These are phyloP conservation scores for Pygoscelis adeliae DNA, from an alignment of 2,113 vertebrate species.

Conservation along the genomic window DNA sequence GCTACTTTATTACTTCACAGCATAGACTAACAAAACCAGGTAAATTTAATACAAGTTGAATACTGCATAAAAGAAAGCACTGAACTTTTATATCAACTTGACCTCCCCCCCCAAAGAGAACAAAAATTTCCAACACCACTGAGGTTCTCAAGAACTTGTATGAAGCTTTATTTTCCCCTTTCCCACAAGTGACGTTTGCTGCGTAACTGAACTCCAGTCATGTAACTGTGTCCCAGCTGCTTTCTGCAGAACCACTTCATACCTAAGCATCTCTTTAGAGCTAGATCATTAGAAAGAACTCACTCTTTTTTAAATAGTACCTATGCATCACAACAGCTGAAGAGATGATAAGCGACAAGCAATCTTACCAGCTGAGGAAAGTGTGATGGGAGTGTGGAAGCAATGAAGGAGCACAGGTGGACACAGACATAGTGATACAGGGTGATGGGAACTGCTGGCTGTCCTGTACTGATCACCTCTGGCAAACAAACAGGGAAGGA, in stretches of 20 bases:
- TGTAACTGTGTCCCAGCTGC: accelerated
- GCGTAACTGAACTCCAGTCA: background rate
- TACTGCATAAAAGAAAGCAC: background rate
- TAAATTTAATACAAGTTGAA: background rate
- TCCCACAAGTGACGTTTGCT: background rate
- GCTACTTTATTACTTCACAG: background rate
- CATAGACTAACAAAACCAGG: background rate
- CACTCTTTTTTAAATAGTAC: background rate
- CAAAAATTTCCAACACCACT: background rate
- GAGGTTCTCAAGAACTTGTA: background rate
- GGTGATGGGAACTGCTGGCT: slow-evolving; percentile 76
- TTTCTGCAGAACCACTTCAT: background rate
- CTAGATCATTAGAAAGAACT: background rate
- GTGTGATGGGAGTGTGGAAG: slow-evolving; percentile 76
- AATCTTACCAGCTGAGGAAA: slow-evolving; percentile 86
- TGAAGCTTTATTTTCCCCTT: background rate
- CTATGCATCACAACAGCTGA: background rate
- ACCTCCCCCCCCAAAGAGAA: background rate
- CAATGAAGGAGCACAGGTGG: slow-evolving; percentile 86
- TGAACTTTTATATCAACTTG: background rate
- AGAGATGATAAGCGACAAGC: background rate
- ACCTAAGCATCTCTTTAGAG: background rate
- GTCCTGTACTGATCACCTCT: slow-evolving; percentile 78
- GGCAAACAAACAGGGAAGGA: slow-evolving; percentile 81
- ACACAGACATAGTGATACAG: slow-evolving; percentile 89